Conservation (phyloP, 2,797 vertebrate species). For the Rousettus madagascariensis region DNA sequence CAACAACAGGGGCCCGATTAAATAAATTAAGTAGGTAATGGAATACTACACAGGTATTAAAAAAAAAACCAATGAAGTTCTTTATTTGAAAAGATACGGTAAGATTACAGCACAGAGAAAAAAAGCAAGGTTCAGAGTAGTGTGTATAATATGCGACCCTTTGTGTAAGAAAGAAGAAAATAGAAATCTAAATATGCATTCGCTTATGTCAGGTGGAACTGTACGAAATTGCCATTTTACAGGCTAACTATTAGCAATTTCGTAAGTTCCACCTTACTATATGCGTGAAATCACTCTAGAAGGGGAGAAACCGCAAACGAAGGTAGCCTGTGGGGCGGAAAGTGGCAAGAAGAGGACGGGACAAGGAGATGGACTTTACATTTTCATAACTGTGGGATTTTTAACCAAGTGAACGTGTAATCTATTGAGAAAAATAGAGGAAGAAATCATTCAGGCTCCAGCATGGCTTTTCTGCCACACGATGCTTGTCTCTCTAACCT, state of each 20-base stretch:
- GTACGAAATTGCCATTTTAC: not conserved
- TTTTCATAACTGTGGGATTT: not conserved
- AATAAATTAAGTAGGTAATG: not conserved
- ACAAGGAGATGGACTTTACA: not conserved
- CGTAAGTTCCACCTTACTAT: not conserved
- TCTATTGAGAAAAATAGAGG: not conserved
- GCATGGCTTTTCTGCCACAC: not conserved
- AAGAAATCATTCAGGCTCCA: not conserved
- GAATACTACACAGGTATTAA: not conserved
- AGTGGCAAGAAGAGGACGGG: not conserved
- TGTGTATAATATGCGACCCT: not conserved
- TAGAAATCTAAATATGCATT: not conserved
- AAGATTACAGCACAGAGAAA: not conserved
- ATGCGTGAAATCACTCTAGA: not conserved
- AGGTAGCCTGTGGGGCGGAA: not conserved
- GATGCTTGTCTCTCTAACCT: not conserved
- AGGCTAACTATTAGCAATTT: not conserved
- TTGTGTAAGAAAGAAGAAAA: not conserved
- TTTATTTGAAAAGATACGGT: not conserved
- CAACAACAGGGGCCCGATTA: not conserved
- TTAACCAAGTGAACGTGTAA: not conserved
- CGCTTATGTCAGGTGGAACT: not conserved
- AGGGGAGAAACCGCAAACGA: not conserved
- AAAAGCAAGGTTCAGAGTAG: not conserved
- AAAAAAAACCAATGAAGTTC: not conserved